These are phyloP conservation scores for Timema podura DNA, from an alignment of 2,888 invertebrate genomes.

Conservation along the genomic window DNA sequence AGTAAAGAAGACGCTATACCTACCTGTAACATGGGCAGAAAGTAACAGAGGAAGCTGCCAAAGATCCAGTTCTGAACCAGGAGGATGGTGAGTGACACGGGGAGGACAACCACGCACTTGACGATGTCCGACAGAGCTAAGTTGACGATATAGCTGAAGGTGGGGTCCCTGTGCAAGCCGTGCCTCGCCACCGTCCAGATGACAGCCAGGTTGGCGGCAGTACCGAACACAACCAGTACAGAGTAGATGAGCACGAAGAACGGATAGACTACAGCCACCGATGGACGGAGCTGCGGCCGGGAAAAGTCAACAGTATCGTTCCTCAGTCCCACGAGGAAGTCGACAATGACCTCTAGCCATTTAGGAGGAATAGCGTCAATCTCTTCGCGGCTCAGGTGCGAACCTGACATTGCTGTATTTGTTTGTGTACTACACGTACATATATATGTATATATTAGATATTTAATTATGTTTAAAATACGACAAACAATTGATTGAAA, in stretches of 20 bases:
- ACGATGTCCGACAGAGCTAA: conserved; percentile 62
- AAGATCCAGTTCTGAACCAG: conserved; percentile 69
- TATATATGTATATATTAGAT: too few species aligned
- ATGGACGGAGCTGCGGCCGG: conserved; percentile 56
- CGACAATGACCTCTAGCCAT: conserved; percentile 41
- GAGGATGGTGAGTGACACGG: conserved; percentile 62
- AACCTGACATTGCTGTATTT: neutral
- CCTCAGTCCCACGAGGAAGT: conserved; percentile 41
- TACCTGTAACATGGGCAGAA: conserved; percentile 70
- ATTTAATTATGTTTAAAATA: too few species aligned
- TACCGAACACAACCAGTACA: conserved; percentile 53
- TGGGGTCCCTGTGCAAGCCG: conserved; percentile 58
- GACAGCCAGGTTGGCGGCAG: conserved; percentile 56
- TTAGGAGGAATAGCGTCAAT: conserved; percentile 37
- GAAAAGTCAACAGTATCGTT: conserved; percentile 52
- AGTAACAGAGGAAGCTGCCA: conserved; percentile 66
- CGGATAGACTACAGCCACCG: conserved; percentile 55
- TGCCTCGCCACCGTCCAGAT: conserved; percentile 47
- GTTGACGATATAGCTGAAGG: conserved; percentile 62
- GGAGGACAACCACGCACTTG: conserved; percentile 63
- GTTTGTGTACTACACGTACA: too few species aligned
- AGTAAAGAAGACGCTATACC: conserved; percentile 23
- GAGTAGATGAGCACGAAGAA: conserved; percentile 61
- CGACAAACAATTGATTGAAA: too few species aligned
- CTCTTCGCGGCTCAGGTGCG: conserved; percentile 24